Evolutionary conservation across 1,140 invertebrate genomes (phyloP), one percentile per base, ranked within the genome.

Genomic region (Habropoda laboriosa): DNA sequence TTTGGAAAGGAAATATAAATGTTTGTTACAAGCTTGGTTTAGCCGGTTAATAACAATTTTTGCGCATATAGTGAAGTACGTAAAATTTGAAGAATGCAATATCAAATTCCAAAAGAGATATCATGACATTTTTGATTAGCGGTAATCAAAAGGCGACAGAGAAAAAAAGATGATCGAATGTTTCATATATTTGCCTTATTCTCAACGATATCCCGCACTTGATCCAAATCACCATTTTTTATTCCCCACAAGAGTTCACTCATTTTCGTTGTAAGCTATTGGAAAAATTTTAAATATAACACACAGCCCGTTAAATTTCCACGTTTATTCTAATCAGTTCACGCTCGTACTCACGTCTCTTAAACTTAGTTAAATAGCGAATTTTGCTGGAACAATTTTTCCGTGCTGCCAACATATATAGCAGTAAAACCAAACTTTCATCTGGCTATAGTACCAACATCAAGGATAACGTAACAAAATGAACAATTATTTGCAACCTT

Each of bases 141-240:
- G 47, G 72, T 27, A 53, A 30, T 79, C 12, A 51, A 51, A 51
- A 60, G 45, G 40, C 30, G 27, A 55, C 21, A 60, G 38, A 30
- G 51, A 5, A 40, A 42, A 82, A 13, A 47, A 61, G 45, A 24
- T 24, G 21, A 53, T 73, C 55, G 35, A 57, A 84, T 27, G 45
- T 74, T 30, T 82, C 45, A 80, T 73, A 89, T 76, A 89, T 82
- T 87, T 94, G 97, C 96, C 94, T 97, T 97, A 92, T 96, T 96
- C 92, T 97, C 97, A 81, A 98, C 95, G 81, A 96, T 95, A 90
- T 97, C 95, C 93, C 97, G 96, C 24, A 99, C 97, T 94, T 97
- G 96, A 86, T 98, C 97, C 86, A 98, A 94, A 92, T 99, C 98
- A 64, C 98, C 98, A 92, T 98, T 99, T 94, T 98, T 98, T 81